phyloP scores from a whole-genome alignment of 2,797 vertebrate species.

The Cyprinodon diabolis region DNA sequence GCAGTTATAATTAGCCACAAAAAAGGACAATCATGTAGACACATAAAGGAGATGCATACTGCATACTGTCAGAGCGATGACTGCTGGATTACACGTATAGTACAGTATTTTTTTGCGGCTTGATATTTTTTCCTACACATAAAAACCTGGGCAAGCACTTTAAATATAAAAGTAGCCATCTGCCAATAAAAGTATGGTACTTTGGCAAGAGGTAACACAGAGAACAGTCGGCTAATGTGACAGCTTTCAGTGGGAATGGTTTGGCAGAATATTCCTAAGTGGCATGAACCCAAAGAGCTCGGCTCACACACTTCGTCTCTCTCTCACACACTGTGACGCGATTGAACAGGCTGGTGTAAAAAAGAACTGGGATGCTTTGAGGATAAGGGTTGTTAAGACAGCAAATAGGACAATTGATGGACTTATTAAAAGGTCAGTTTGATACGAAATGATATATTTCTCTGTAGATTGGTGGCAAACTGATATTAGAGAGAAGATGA shows the following conservation, averaged over 20 bases:
- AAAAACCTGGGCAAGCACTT: slow-evolving; percentile 59
- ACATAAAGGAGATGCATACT: neutral
- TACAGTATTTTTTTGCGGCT: slow-evolving; percentile 43
- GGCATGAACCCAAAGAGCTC: slow-evolving; percentile 67
- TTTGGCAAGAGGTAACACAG: slow-evolving; percentile 65
- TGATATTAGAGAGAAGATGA: slow-evolving; percentile 19
- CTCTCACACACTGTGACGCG: slow-evolving; percentile 43
- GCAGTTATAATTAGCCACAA: neutral
- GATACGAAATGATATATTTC: slow-evolving; percentile 27
- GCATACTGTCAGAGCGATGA: slow-evolving; percentile 7
- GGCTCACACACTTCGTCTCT: slow-evolving; percentile 46
- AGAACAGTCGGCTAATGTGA: slow-evolving; percentile 73
- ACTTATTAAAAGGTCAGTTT: slow-evolving; percentile 53
- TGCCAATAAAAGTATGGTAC: slow-evolving; percentile 74
- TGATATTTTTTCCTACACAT: slow-evolving; percentile 38
- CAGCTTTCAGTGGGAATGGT: slow-evolving; percentile 73
- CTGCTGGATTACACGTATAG: slow-evolving; percentile 15
- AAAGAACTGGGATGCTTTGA: slow-evolving; percentile 35
- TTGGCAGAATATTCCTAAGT: slow-evolving; percentile 68
- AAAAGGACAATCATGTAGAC: neutral
- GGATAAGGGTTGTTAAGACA: slow-evolving; percentile 50
- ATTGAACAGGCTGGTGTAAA: slow-evolving; percentile 48
- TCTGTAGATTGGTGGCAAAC: slow-evolving; percentile 27
- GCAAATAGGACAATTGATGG: slow-evolving; percentile 47
- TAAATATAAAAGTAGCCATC: slow-evolving; percentile 60